Evolutionary conservation across 1,140 invertebrate species (phyloP).

Genomic region (Drosophila orena): DNA sequence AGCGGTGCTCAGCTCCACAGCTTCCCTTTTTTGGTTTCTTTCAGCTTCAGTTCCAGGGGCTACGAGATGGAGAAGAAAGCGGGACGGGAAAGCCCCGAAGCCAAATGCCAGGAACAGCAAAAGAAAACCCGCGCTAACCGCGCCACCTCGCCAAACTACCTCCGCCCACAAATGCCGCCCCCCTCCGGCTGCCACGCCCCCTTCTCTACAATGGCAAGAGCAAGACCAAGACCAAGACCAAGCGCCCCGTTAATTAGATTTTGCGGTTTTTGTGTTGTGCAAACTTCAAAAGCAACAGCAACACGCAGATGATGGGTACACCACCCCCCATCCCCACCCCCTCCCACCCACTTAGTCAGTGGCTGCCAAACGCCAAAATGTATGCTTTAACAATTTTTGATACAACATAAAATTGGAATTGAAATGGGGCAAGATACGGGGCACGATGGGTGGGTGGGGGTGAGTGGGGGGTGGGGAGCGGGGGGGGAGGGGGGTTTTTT

Average conservation of each 20-base stretch:
- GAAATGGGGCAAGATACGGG: conserved; percentile 22
- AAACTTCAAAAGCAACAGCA: conserved; percentile 80
- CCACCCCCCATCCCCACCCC: too few species aligned
- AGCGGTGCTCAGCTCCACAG: conserved; percentile 5
- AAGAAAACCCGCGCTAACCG: conserved; percentile 59
- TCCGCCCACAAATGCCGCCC: conserved; percentile 24
- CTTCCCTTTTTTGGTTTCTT: neutral
- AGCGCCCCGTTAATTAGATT: conserved; percentile 82
- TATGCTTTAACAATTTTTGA: conserved; percentile 77
- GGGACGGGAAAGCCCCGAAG: conserved; percentile 32
- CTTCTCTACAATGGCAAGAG: conserved; percentile 55
- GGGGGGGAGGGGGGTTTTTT: conserved; percentile 34
- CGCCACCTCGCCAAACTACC: conserved; percentile 49
- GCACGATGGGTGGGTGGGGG: too few species aligned
- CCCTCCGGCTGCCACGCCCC: neutral
- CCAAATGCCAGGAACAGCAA: conserved; percentile 68
- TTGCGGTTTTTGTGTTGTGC: conserved; percentile 82
- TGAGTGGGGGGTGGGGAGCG: too few species aligned
- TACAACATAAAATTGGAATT: conserved; percentile 81
- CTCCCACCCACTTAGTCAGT: conserved; percentile 33
- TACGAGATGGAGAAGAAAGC: conserved; percentile 18
- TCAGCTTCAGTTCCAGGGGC: conserved; percentile 1
- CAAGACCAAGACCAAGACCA: conserved; percentile 66
- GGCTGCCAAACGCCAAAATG: conserved; percentile 76
- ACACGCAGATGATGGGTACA: conserved; percentile 42